Conservation (phyloP, 2,113 vertebrate genomes). For the Myotis yumanensis region DNA sequence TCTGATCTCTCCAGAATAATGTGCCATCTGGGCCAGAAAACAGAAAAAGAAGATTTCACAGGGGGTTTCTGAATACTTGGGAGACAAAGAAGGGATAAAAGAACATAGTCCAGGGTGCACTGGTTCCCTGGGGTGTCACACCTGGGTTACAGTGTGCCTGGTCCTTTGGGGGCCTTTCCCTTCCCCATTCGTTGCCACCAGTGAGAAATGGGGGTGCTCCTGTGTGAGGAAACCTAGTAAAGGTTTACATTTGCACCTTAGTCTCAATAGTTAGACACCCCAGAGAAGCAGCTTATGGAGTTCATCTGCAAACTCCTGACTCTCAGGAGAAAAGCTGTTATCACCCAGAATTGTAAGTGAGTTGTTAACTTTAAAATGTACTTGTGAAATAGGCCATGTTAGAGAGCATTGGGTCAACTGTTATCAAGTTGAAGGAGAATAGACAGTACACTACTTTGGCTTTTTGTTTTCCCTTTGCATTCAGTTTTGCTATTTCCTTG, state of each 20-base stretch:
- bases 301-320: background rate
- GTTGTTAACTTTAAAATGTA: constrained; percentile 47
- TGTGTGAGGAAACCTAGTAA: constrained; percentile 28
- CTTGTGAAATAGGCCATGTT: constrained; percentile 44
- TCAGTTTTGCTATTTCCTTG: constrained; percentile 73
- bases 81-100: background rate
- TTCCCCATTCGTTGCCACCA: background rate
- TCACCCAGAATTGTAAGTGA: constrained; percentile 11
- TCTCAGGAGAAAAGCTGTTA: constrained; percentile 42
- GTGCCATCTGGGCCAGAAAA: background rate
- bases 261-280: constrained; percentile 27
- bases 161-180: background rate
- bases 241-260: constrained; percentile 68
- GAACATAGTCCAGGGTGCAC: background rate
- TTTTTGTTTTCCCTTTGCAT: constrained; percentile 62
- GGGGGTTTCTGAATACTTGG: background rate
- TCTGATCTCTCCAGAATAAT: constrained; percentile 32
- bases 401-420: constrained; percentile 52
- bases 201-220: constrained; percentile 43
- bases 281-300: constrained; percentile 38
- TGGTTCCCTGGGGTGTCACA: background rate
- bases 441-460: constrained; percentile 60
- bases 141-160: background rate
- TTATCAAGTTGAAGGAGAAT: constrained; percentile 63
- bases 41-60: background rate